Conservation (phyloP, 2,888 invertebrate species). For the Oithona nana region DNA sequence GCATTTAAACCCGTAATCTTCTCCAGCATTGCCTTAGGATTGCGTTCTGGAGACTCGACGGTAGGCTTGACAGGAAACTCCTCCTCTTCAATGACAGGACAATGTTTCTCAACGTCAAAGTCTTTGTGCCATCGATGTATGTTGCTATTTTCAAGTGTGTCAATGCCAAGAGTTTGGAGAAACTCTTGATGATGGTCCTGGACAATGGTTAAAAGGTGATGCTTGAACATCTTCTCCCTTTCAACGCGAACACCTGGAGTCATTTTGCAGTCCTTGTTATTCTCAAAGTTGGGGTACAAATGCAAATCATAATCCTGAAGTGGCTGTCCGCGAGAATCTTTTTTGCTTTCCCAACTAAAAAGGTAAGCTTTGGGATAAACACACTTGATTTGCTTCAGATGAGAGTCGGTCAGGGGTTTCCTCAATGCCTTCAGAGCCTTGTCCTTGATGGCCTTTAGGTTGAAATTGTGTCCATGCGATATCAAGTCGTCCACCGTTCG, state of each 20-base stretch:
- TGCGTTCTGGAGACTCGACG: neutral
- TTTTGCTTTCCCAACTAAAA: neutral
- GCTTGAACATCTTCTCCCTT: neutral
- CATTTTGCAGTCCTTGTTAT: neutral
- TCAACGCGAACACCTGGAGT: neutral
- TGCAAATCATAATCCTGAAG: neutral
- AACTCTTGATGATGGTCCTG: constrained; percentile 4
- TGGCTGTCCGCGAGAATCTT: neutral
- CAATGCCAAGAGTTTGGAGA: neutral
- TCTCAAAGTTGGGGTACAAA: neutral
- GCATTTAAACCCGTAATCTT: neutral
- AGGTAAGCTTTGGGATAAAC: neutral
- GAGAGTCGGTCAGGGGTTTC: neutral
- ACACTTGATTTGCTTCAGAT: constrained; percentile 1
- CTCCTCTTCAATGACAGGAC: neutral
- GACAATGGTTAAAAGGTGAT: neutral
- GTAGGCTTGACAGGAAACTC: neutral
- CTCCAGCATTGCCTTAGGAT: neutral
- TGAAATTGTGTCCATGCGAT: neutral
- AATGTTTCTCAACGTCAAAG: neutral
- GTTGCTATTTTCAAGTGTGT: neutral
- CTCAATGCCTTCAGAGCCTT: neutral
- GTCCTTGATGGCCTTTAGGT: neutral
- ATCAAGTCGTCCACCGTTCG: neutral
- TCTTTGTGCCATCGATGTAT: neutral